Conservation (phyloP, 2,113 vertebrate species). For the Gymnarchus niloticus region DNA sequence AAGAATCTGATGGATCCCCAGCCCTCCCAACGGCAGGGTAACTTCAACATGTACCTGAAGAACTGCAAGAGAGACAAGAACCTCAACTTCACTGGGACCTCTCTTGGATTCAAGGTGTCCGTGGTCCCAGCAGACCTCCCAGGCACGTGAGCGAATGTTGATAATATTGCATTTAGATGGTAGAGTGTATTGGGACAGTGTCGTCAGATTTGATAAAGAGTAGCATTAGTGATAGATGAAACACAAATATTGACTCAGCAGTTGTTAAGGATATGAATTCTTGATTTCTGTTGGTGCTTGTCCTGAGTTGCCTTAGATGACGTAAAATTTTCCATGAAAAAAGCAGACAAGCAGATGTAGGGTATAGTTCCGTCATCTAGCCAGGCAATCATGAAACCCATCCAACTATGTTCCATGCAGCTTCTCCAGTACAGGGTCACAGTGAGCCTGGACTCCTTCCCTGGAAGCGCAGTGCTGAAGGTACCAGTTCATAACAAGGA, state of each 20-base stretch:
- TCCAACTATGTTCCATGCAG: no score
- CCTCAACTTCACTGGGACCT: slow-evolving; percentile 50
- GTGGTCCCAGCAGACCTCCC: slow-evolving; percentile 33
- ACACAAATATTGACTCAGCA: background rate
- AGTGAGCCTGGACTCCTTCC: no score
- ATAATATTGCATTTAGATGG: background rate
- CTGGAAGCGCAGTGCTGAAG: no score
- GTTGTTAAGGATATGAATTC: background rate
- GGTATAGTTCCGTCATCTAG: background rate
- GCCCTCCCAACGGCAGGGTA: slow-evolving; percentile 58
- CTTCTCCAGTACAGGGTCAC: no score
- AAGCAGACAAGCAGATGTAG: background rate
- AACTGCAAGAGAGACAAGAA: slow-evolving; percentile 73
- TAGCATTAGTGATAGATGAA: no score
- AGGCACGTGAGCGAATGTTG: slow-evolving; percentile 23
- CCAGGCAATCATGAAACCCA: no score
- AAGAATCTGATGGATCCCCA: slow-evolving; percentile 56
- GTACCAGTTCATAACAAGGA: no score
- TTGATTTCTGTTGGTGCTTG: background rate
- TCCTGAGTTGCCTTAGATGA: background rate
- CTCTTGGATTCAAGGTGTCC: slow-evolving; percentile 62
- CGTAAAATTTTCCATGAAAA: background rate
- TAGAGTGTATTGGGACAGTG: no score
- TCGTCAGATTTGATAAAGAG: no score
- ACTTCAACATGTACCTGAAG: slow-evolving; percentile 72